Conservation (phyloP, 2,113 vertebrate species). For the Halcyon senegalensis region DNA sequence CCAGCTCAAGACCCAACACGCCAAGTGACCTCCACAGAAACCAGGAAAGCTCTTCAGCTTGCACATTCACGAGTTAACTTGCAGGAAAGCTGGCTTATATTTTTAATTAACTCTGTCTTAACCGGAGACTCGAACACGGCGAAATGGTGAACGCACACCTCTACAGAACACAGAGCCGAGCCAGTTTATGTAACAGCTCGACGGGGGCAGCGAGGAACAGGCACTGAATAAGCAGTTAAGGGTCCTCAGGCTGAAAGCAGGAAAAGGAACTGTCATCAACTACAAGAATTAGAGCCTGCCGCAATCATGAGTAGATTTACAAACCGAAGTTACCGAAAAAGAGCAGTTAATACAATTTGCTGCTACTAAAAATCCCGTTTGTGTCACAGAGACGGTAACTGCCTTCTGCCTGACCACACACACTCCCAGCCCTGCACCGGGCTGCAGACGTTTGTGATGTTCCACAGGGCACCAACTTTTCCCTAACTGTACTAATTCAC, state of each 20-base stretch:
- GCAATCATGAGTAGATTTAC: fast-evolving
- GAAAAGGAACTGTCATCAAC: background rate
- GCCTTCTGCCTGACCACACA: background rate
- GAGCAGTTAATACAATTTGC: background rate
- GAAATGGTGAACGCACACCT: background rate
- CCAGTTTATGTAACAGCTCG: background rate
- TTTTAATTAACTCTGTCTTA: background rate
- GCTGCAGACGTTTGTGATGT: background rate
- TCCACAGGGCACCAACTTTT: background rate
- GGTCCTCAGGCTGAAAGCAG: background rate
- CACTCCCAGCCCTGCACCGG: fast-evolving
- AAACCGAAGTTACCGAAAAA: background rate
- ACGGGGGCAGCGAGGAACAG: background rate
- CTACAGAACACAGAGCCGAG: fast-evolving
- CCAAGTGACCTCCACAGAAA: background rate
- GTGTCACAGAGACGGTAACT: fast-evolving
- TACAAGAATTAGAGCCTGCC: background rate
- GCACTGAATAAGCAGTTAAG: background rate
- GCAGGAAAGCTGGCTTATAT: background rate
- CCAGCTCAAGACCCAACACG: background rate
- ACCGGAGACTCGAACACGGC: background rate
- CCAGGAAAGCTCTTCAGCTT: background rate
- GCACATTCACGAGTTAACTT: background rate
- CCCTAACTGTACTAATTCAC: background rate
- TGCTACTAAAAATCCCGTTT: background rate